phyloP scores from a whole-genome alignment of 1,140 invertebrate species.

The Nautilus pompilius region DNA sequence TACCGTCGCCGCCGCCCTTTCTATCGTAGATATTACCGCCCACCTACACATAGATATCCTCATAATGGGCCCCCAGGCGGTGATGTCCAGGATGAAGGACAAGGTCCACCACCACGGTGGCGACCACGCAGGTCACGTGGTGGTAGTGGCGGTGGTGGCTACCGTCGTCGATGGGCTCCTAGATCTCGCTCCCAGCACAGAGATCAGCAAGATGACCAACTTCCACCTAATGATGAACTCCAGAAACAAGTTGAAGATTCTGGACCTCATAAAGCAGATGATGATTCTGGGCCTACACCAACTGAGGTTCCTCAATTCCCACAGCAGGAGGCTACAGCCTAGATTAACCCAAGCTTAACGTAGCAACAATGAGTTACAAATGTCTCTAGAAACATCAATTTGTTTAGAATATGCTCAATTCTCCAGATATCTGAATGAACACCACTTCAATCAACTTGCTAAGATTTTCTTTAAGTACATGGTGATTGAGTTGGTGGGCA shows the following conservation, averaged over 20 bases:
- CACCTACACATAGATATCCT: conserved; percentile 18
- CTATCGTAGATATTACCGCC: conserved; percentile 30
- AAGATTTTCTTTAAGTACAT: neutral
- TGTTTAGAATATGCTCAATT: conserved; percentile 3
- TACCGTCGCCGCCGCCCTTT: conserved; percentile 22
- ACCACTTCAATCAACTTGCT: conserved; percentile 1
- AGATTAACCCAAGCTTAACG: neutral
- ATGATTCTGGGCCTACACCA: neutral
- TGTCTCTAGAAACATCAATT: neutral
- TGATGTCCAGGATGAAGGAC: conserved; percentile 10
- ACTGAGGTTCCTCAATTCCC: neutral
- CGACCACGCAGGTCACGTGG: conserved; percentile 18
- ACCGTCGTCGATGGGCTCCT: conserved; percentile 9
- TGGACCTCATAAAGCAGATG: neutral
- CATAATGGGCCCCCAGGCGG: conserved; percentile 15
- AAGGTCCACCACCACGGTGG: conserved; percentile 16
- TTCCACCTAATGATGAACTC: neutral
- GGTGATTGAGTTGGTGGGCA: neutral
- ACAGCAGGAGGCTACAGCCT: neutral
- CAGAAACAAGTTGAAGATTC: neutral
- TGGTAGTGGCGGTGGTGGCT: conserved; percentile 24
- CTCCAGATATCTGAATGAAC: neutral
- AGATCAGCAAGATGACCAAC: neutral
- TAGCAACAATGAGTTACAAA: neutral
- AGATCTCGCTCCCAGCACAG: neutral